Conservation (phyloP, 2,113 vertebrate genomes). For the Ophthalmolycus amberensis region DNA sequence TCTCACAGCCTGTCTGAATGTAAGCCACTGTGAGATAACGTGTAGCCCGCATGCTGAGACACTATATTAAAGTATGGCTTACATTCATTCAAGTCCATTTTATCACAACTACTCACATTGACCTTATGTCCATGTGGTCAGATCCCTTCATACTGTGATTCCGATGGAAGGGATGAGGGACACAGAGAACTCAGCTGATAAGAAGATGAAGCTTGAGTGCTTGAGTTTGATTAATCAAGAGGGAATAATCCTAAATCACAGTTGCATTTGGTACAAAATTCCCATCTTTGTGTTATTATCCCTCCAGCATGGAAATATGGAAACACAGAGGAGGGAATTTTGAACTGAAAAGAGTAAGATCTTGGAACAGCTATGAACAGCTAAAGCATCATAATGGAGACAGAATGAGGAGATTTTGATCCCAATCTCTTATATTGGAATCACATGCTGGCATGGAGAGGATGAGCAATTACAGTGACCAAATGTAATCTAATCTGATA, state of each 20-base stretch:
- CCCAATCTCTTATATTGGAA: not conserved
- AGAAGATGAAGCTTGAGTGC: not conserved
- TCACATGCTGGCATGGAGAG: not conserved
- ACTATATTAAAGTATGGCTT: not conserved
- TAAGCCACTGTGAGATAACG: not conserved
- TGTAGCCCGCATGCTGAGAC: not conserved
- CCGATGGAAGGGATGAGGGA: not conserved
- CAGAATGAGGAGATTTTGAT: not conserved
- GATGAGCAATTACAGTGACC: not conserved
- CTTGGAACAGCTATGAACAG: too few relatives aligned
- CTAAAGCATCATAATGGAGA: not conserved
- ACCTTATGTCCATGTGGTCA: not conserved
- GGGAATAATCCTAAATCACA: not conserved
- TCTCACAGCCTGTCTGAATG: not conserved
- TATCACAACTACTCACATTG: not conserved
- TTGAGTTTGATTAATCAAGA: not conserved
- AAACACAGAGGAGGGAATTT: not conserved
- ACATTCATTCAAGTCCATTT: not conserved
- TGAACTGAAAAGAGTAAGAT: not conserved
- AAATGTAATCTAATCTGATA: not conserved
- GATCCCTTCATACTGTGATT: not conserved
- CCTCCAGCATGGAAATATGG: not conserved
- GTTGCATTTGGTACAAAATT: not conserved
- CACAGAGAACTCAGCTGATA: not conserved
- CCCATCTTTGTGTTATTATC: constrained; percentile 2